Evolutionary conservation across 1,140 invertebrate species (phyloP), one percentile per base, ranked within the genome.

Genomic region (Phocides pigmalion): DNA sequence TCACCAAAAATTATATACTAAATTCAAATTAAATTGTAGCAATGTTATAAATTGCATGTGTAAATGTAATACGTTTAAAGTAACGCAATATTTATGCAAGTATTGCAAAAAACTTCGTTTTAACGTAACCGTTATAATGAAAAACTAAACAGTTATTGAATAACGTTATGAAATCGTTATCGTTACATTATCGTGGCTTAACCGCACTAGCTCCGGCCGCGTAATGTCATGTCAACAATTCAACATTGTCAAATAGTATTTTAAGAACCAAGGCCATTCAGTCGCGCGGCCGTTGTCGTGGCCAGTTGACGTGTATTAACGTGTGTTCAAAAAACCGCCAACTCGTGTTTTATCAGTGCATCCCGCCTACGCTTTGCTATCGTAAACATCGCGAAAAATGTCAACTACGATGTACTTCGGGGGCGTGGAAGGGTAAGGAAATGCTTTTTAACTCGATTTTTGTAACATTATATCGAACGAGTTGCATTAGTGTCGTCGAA

Each of bases 371-470:
- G 49, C 46, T 63, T 64, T 42, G 22, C 17, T 58, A 19, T 70
- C 14, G 51, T 56, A 70, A 69, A 65, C 61, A 74, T 51, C 47
- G 63, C 28, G 42, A 56, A 76, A 53, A 47, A 82, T 83, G 79
- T 61, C 66, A 39, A 44, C 62, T 44, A 72, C 63, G 22, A 84
- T 81, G 79, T 84, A 76, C 73, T 90, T 89, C 63, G 87, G 87
- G 3, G 87, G 86, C 41, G 82, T 87, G 14, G 87, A 90, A 77
- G 87, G 86, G 87, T 90, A 66, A 75, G 84, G n/a, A 82, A 25
- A 16, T 47, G 9, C 50, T 39, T 71, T 59, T 46, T 62, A 41
- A 25, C n/a, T 25, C 12, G 39, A 4, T 59, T 39, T 28, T 28
- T 44, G 0, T 5, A 39, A 11, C 12, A n/a, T 8, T 39, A 41